Percentiles rank a stretch among this genome's conserved stretches.
Evolutionary conservation across 2,113 vertebrate species (phyloP).

Genomic region (Emydura subglobosa): DNA sequence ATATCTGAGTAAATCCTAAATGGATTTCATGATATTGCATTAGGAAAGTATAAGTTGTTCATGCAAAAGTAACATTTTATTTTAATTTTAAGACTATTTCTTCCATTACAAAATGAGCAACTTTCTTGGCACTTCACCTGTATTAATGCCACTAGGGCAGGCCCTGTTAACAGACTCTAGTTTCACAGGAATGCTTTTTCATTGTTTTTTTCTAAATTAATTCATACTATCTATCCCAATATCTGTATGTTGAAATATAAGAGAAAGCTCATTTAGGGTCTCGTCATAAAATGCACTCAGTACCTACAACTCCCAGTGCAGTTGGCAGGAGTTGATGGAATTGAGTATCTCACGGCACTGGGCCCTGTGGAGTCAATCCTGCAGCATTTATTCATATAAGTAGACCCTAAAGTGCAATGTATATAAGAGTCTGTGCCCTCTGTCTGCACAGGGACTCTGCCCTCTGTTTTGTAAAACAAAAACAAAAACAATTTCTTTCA

Average conservation of each 20-base stretch:
- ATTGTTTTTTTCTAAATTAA: not conserved
- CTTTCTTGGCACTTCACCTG: rapidly evolving
- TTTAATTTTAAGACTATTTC: not conserved
- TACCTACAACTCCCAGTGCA: not conserved
- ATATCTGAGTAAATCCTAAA: not conserved
- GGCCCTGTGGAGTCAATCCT: not conserved
- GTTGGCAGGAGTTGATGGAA: not conserved
- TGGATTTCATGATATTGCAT: not conserved
- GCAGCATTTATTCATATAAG: not conserved
- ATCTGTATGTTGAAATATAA: not conserved
- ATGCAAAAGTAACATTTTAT: not conserved
- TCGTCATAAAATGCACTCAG: not conserved
- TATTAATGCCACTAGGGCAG: not conserved
- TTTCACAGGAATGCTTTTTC: not conserved
- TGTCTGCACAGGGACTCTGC: not conserved
- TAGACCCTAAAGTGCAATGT: not conserved
- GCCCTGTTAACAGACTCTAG: not conserved
- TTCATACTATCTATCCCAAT: not conserved
- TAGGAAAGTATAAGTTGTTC: not conserved
- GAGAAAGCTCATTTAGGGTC: not conserved
- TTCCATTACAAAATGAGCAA: not conserved
- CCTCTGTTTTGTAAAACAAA: not conserved
- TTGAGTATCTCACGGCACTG: not conserved
- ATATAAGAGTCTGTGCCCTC: not conserved
- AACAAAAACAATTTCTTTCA: not conserved